A percentile compares a stretch with the other conserved stretches of the same genome.
These are phyloP conservation scores for Antrozous pallidus DNA, from an alignment of 2,797 vertebrate species.

Conservation along the genomic window DNA sequence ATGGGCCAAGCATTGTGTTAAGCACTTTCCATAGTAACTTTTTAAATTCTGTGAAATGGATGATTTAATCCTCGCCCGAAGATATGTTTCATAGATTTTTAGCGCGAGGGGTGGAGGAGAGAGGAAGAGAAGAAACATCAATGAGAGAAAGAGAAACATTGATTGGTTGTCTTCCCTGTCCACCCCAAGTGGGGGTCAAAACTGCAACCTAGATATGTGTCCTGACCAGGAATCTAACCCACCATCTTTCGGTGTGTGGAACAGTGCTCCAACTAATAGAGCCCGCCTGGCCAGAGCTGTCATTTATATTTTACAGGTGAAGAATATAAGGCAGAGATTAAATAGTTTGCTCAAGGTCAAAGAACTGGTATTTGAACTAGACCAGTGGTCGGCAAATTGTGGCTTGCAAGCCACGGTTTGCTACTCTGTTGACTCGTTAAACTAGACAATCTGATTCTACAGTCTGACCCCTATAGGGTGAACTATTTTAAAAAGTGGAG, in stretches of 20 bases:
- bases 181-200: background rate
- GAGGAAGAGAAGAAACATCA: background rate
- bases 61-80: background rate
- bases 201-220: background rate
- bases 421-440: no score
- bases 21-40: background rate
- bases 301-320: constrained; percentile 27
- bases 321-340: background rate
- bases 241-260: background rate
- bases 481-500: background rate
- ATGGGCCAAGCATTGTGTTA: background rate
- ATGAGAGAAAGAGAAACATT: background rate
- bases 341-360: background rate
- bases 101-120: no score
- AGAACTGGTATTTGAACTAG: constrained; percentile 14
- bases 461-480: background rate
- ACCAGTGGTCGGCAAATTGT: no score
- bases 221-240: background rate
- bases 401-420: no score
- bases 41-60: constrained; percentile 39
- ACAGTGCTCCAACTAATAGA: background rate
- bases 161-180: background rate
- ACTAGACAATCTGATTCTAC: background rate
- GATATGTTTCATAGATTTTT: background rate
- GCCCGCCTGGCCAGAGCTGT: background rate